Base-by-base conservation (phyloP, 2,113 vertebrate genomes). In the Brachypteracias leptosomus region DNA sequence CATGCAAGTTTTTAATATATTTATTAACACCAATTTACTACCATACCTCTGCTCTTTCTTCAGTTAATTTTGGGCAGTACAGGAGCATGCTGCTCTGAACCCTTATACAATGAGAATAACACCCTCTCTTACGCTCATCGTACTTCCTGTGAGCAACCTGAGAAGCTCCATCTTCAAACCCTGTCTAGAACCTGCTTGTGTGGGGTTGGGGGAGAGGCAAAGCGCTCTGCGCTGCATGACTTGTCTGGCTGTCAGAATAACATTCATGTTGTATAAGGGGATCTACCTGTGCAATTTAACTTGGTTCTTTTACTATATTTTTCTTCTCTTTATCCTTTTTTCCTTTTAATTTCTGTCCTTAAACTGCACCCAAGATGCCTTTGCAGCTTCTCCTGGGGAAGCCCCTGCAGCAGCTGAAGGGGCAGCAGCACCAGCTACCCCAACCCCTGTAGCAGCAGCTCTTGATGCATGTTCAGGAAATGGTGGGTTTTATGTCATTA, bases 371-470 rank as follows among this genome's bases (percentile, higher is more conserved):
- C 98, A 98, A 99, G 99, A 99, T 98, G 99, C 99, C 95, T 99
- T 99, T 99, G 99, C 99, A 97, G 98, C 99, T 98, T 99, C 99
- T 98, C 99, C 99, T 95, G 99, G 98, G 97, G 99, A 99, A 96
- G 98, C 99, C 98, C 98, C 99, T 96, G 98, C 98, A 97, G 97
- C 98, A 94, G 94, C 98, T 96, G 98, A 98, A 97, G 99, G 99
- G 95, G 98, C 98, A 85, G 97, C 98, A 94, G 98, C 98, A 91
- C 97, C 98, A 80, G 97, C 99, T 89, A 97, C 98, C 88, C 97
- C 98, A 93, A 97, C 98, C 97, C 98, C 99, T 57, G 99, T 99
- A 98, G 98, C 99, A 93, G 98, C 98, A 95, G 98, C 98, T 88
- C 98, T 98, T 98, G 99, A 99, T 99, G 99, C 98, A 96, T 99